Evolutionary conservation across 2,797 vertebrate genomes (phyloP).

Genomic region (Pempheris klunzingeri): DNA sequence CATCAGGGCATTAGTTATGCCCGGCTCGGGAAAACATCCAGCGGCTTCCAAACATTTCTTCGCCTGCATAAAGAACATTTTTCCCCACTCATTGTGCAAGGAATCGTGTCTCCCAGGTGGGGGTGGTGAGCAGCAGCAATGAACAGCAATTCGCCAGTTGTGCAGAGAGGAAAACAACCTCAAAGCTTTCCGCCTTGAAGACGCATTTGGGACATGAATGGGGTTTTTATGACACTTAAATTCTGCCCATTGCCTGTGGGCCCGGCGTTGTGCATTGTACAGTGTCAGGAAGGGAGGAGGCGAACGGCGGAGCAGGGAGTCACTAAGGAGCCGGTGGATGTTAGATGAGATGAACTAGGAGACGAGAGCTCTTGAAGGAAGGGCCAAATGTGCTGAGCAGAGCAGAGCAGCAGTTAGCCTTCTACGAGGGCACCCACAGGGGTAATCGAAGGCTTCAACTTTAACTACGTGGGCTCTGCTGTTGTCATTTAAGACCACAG

Average conservation of each 20-base stretch:
- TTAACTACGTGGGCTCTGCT: constrained; percentile 62
- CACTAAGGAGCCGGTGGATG: constrained; percentile 63
- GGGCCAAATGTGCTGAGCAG: constrained; percentile 75
- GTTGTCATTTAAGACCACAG: constrained; percentile 64
- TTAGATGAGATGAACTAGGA: constrained; percentile 72
- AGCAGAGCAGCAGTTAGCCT: constrained; percentile 74
- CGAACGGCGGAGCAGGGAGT: constrained; percentile 60
- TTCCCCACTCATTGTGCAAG: constrained; percentile 44
- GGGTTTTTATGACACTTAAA: constrained; percentile 81
- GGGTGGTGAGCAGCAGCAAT: constrained; percentile 65
- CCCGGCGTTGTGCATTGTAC: constrained; percentile 62
- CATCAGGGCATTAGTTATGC: constrained; percentile 67
- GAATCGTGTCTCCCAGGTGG: constrained; percentile 56
- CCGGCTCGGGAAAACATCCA: constrained; percentile 66
- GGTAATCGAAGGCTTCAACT: constrained; percentile 67
- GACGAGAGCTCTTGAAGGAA: constrained; percentile 67
- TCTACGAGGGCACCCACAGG: constrained; percentile 55
- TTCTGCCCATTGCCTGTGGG: constrained; percentile 72
- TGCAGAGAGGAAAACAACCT: constrained; percentile 52
- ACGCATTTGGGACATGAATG: constrained; percentile 76
- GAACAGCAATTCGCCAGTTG: constrained; percentile 60
- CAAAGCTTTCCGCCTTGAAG: constrained; percentile 71
- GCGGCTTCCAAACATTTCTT: constrained; percentile 68
- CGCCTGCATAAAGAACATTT: constrained; percentile 58
- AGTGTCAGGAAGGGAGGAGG: constrained; percentile 55